Percentiles rank a stretch among this genome's conserved stretches.
phyloP scores from a whole-genome alignment of 2,888 invertebrate genomes.

The Pheosia tremula region DNA sequence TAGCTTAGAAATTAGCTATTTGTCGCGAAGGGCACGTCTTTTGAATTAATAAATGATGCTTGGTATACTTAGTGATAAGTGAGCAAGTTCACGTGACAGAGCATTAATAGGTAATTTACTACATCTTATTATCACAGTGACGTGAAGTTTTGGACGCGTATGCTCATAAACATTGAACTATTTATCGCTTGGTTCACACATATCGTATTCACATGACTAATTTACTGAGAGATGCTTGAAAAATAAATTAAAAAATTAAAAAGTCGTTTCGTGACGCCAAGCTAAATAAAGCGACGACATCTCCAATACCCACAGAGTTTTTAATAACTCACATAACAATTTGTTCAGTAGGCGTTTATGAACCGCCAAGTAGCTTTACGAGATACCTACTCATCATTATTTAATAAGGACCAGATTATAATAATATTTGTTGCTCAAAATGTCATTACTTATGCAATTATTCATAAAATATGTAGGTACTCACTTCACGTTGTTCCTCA shows the following conservation, averaged over 20 bases:
- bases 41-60: slow-evolving; percentile 17
- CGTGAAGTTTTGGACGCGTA: slow-evolving; percentile 13
- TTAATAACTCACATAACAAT: too few relatives aligned
- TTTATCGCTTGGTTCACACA: too few relatives aligned
- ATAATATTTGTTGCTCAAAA: too few relatives aligned
- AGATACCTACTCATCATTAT: neutral
- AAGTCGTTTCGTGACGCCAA: too few relatives aligned
- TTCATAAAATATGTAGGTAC: slow-evolving; percentile 35
- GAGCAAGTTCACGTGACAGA: slow-evolving; percentile 19
- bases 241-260: too few relatives aligned
- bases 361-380: neutral
- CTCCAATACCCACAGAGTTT: too few relatives aligned
- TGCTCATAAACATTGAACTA: neutral
- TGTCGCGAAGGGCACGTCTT: slow-evolving; percentile 1
- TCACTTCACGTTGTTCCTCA: slow-evolving; percentile 78
- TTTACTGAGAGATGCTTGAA: neutral
- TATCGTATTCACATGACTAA: too few relatives aligned
- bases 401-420: too few relatives aligned
- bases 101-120: slow-evolving; percentile 28
- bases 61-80: slow-evolving; percentile 13
- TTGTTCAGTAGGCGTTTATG: too few relatives aligned
- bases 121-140: slow-evolving; percentile 20
- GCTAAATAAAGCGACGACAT: too few relatives aligned
- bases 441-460: too few relatives aligned
- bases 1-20: too few relatives aligned